A percentile compares a stretch with the other conserved stretches of the same genome.
Conservation (phyloP, 1,140 invertebrate species). For the Drosophila arawakana region DNA sequence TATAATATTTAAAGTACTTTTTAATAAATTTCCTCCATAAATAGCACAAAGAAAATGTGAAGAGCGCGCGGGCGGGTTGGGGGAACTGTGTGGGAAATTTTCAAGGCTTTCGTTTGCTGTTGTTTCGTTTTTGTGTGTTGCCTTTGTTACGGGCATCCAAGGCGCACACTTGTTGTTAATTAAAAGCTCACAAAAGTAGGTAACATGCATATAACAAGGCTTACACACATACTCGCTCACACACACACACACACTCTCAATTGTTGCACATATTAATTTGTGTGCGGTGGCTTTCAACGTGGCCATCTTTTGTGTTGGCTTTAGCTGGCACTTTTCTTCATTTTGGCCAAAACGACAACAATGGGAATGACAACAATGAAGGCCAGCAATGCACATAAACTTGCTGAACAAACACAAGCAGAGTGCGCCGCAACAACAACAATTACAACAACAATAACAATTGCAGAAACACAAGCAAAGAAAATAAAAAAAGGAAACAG, state of each 20-base stretch:
- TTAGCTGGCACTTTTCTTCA: conserved; percentile 39
- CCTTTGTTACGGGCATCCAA: conserved; percentile 40
- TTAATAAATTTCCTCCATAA: conserved; percentile 30
- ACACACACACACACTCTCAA: conserved; percentile 47
- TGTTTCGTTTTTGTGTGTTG: conserved; percentile 4
- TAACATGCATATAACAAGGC: conserved; percentile 70
- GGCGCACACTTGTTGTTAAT: conserved; percentile 70
- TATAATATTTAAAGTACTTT: conserved; percentile 32
- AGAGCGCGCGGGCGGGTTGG: neutral
- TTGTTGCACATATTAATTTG: conserved; percentile 79
- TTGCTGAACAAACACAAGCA: conserved; percentile 66
- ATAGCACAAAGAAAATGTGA: conserved; percentile 34
- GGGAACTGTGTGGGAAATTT: conserved; percentile 48
- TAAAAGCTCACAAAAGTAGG: conserved; percentile 80
- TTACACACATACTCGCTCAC: conserved; percentile 40
- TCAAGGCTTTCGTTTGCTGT: conserved; percentile 57
- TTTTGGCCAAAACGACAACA: conserved; percentile 48
- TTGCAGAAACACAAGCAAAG: conserved; percentile 44
- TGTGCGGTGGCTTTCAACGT: conserved; percentile 44
- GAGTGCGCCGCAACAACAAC: conserved; percentile 57
- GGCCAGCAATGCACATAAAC: conserved; percentile 76
- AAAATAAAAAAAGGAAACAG: conserved; percentile 46
- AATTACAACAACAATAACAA: conserved; percentile 52
- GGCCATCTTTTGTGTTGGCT: conserved; percentile 36
- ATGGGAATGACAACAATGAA: conserved; percentile 76